Evolutionary conservation across 2,113 vertebrate genomes (phyloP).

Genomic region (Callithrix jacchus): DNA sequence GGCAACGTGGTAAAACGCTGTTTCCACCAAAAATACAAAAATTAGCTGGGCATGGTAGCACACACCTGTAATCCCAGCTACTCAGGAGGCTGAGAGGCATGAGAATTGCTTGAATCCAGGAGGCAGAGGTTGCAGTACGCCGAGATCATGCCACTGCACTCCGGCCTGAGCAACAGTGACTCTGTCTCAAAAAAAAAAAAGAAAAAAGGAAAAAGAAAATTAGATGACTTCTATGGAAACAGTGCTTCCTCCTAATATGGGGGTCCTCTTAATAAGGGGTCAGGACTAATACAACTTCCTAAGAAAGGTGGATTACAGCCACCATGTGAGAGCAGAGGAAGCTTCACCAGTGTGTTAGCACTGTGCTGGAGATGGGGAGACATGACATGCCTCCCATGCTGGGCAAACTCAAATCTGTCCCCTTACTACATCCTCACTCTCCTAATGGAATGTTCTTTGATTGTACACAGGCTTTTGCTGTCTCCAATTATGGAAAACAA

Average conservation of each 20-base stretch:
- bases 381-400: not conserved
- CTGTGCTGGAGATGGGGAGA: not conserved
- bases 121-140: no score
- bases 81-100: no score
- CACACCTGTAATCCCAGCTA: no score
- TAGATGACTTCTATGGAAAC: not conserved
- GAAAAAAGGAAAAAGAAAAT: no score
- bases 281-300: not conserved
- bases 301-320: not conserved
- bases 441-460: constrained; percentile 1
- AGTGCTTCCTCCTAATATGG: not conserved
- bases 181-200: not conserved
- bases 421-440: not conserved
- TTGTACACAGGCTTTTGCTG: not conserved
- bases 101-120: no score
- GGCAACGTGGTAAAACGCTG: not conserved
- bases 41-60: no score
- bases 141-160: no score
- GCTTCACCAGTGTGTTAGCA: not conserved
- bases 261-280: not conserved
- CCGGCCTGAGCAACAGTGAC: no score
- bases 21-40: no score
- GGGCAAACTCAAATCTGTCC: not conserved
- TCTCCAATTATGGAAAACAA: constrained; percentile 20
- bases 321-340: not conserved